Evolutionary conservation across 2,888 invertebrate species (phyloP).

Genomic region (Dryobotodes eremita): DNA sequence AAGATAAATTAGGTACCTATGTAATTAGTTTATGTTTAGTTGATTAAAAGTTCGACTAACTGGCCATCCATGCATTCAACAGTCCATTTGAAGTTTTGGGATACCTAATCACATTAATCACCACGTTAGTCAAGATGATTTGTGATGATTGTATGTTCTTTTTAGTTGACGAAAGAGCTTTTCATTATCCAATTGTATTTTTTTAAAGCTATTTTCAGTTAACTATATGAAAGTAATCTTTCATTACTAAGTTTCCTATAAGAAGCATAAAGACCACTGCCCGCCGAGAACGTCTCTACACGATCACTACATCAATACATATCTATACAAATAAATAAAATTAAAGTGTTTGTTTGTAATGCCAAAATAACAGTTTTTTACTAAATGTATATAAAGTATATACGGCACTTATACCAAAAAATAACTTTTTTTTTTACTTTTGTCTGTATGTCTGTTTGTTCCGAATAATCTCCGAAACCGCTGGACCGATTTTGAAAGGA

Average conservation of each 20-base stretch:
- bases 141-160: not conserved
- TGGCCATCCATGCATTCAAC: slow-evolving; percentile 18
- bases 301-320: not conserved
- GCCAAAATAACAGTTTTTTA: no score
- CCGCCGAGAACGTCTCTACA: not conserved
- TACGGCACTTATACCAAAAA: no score
- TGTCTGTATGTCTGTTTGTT: no score
- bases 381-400: no score
- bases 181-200: not conserved
- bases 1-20: slow-evolving; percentile 35
- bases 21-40: slow-evolving; percentile 23
- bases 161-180: not conserved
- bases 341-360: no score
- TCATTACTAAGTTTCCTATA: not conserved
- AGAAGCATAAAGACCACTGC: not conserved
- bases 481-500: no score
- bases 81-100: not conserved
- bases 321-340: no score
- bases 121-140: not conserved
- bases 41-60: slow-evolving; percentile 14
- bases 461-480: no score
- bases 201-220: not conserved
- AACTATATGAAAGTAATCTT: not conserved
- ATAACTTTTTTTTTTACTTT: no score
- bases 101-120: not conserved